Evolutionary conservation across 2,888 invertebrate genomes (phyloP), one percentile per base, ranked within the genome.

Genomic region (Eupithecia inturbata): DNA sequence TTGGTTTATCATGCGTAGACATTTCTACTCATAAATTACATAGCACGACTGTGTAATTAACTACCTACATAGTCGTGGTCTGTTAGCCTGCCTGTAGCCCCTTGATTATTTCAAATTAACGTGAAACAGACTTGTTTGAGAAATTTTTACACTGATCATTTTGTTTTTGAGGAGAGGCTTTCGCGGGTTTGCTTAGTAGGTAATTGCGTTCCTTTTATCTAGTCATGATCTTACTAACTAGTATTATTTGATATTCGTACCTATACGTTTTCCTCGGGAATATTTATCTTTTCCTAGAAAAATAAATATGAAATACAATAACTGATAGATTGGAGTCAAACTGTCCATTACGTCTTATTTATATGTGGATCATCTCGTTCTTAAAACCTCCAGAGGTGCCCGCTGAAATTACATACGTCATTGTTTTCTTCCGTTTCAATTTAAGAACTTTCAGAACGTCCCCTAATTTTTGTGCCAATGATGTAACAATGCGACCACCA

Each of bases 401-500:
- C 49, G 22, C 22, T 53, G 22, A 53, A 53, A 22, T 22, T 2
- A 12, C 12, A 53, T 22, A 12, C 26, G 26, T 12, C 57, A 4
- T 1, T 26, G 4, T 57, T 57, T 57, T 26, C 57, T 14, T 57
- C 12, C 14, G 26, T 5, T 57, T 26, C 22, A 22, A 57, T 57
- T 57, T 12, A 22, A 22, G 53, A 53, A 22, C 53, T 57, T 14
- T 4, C 26, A 57, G 57, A 57, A 26, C 26, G 26, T 57, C 57
- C 12, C 57, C 12, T 26, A 10, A 53, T 53, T 10, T 53, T n/a
- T 22, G 22, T 22, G 22, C 22, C 53, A 53, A 53, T 53, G 53
- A 53, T 53, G 53, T 53, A 53, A 60, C 60, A 60, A 60, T 60
- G 14, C 19, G 45, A 19, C 45, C 63, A 36, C 49, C 28, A 71